phyloP scores from a whole-genome alignment of 1,140 invertebrate species.

The Drosophila hydei region DNA sequence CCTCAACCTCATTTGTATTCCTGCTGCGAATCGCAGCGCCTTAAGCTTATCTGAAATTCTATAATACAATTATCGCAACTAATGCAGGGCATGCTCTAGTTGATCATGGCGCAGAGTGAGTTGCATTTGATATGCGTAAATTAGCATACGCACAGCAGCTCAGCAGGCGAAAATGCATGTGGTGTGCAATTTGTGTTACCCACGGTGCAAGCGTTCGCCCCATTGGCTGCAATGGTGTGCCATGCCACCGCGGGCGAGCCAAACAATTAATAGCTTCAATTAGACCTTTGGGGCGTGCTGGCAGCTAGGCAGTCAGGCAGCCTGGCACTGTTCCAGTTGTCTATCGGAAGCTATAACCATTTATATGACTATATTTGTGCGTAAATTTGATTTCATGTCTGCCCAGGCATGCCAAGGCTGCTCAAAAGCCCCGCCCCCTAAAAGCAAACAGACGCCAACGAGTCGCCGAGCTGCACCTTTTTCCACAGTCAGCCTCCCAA shows the following conservation, averaged over 20 bases:
- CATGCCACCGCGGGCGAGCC: constrained; percentile 54
- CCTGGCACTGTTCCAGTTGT: constrained; percentile 63
- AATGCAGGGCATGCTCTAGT: constrained; percentile 1
- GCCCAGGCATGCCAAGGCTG: constrained; percentile 61
- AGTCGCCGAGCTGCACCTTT: constrained; percentile 35
- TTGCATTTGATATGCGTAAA: constrained; percentile 64
- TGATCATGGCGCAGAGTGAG: background rate
- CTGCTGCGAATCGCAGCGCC: background rate
- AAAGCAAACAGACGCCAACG: constrained; percentile 12
- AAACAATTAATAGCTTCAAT: constrained; percentile 81
- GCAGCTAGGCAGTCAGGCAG: constrained; percentile 2
- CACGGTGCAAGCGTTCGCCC: constrained; percentile 15
- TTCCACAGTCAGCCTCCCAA: constrained; percentile 7
- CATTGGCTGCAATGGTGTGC: constrained; percentile 15
- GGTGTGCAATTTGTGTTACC: constrained; percentile 37
- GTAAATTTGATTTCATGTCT: constrained; percentile 74
- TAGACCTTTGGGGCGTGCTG: constrained; percentile 71
- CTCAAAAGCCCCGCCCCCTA: background rate
- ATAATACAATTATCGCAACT: background rate
- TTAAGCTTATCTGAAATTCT: too few relatives aligned
- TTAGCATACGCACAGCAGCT: constrained; percentile 47
- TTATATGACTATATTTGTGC: constrained; percentile 79
- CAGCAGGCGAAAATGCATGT: constrained; percentile 50
- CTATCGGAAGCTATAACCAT: constrained; percentile 77
- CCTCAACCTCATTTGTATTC: background rate